Evolutionary conservation across 2,888 invertebrate species (phyloP).

Genomic region (Oscheius myriophilus): DNA sequence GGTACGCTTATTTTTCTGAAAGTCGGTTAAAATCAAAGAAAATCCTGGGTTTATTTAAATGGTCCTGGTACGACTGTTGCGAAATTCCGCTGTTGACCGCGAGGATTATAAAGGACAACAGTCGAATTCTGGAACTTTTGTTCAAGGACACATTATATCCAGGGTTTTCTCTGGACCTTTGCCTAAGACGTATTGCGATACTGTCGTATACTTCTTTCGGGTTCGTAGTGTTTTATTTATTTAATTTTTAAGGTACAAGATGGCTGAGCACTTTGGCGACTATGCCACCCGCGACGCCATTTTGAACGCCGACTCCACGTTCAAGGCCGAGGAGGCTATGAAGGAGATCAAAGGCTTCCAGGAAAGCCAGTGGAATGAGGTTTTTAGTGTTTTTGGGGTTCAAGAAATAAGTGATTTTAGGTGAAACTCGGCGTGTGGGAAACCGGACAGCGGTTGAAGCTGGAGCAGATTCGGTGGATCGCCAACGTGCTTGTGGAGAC

Average conservation of each 20-base stretch:
- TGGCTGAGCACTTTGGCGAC: slow-evolving; percentile 63
- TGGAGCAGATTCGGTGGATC: slow-evolving; percentile 60
- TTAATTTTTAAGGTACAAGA: slow-evolving; percentile 48
- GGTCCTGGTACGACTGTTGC: no score
- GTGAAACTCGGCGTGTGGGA: slow-evolving; percentile 56
- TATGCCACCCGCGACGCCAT: slow-evolving; percentile 50
- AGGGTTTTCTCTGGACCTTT: no score
- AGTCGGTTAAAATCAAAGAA: no score
- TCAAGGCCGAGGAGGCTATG: slow-evolving; percentile 58
- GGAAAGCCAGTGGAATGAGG: slow-evolving; percentile 57
- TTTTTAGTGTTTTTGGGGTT: slow-evolving; percentile 14
- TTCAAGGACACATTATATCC: no score
- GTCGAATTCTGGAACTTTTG: no score
- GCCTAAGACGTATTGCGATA: background rate
- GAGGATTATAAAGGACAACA: no score
- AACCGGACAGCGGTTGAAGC: slow-evolving; percentile 57
- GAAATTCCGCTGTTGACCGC: no score
- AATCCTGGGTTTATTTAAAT: no score
- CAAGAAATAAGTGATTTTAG: slow-evolving; percentile 33
- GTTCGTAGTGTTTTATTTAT: background rate
- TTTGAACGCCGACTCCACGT: slow-evolving; percentile 38
- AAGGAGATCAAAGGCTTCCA: slow-evolving; percentile 58
- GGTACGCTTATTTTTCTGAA: slow-evolving; percentile 30
- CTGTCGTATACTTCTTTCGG: background rate
- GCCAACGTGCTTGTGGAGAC: slow-evolving; percentile 55